Percentiles rank a stretch among this genome's conserved stretches.
Conservation (phyloP, 2,797 vertebrate species). For the Lagorchestes hirsutus region DNA sequence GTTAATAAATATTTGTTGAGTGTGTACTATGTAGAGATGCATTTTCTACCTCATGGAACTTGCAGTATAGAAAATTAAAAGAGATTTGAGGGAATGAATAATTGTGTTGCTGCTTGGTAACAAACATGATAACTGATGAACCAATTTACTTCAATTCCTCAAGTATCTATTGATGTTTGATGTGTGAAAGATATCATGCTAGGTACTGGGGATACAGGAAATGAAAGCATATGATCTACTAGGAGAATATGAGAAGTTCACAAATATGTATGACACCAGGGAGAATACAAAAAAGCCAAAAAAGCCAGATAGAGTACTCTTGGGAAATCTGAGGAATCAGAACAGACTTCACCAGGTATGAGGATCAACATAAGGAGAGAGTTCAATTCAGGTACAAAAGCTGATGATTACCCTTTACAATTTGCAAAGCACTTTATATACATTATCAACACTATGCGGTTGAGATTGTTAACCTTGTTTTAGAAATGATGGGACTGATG, state of each 20-base stretch:
- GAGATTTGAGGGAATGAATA: constrained; percentile 47
- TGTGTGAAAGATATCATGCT: not conserved
- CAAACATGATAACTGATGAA: not conserved
- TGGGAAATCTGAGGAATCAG: not conserved
- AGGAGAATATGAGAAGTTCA: not conserved
- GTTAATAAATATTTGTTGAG: not conserved
- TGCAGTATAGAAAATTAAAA: not conserved
- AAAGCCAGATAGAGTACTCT: not conserved
- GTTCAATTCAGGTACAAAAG: not conserved
- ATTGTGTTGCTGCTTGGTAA: not conserved
- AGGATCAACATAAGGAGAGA: not conserved
- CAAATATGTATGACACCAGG: not conserved
- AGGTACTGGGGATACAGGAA: not conserved
- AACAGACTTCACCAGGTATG: not conserved
- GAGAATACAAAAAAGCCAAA: not conserved
- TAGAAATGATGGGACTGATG: not conserved
- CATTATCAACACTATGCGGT: not conserved
- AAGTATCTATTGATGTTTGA: not conserved
- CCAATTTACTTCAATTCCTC: not conserved
- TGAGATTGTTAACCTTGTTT: not conserved
- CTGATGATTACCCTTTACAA: not conserved
- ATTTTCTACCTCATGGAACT: not conserved
- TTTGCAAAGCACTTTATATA: not conserved
- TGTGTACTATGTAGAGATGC: not conserved
- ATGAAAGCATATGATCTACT: not conserved